Base-by-base conservation (phyloP, 1,140 invertebrate genomes). In the Drosophila yakuba region DNA sequence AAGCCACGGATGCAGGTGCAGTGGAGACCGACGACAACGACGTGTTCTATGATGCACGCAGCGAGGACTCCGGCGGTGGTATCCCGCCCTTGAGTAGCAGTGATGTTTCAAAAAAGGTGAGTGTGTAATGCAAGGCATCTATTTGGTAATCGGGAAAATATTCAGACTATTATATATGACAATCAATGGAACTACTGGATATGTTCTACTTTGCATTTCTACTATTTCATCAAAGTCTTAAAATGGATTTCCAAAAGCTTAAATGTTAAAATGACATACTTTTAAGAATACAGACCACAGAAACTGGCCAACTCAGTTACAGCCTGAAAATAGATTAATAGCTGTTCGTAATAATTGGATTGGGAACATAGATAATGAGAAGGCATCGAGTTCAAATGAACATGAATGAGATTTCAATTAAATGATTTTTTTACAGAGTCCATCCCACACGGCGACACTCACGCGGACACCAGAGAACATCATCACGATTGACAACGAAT, bases 11-110 rank as follows among this genome's bases (percentile, higher is more conserved):
- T 14, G 4, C 20, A 28, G 62, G 60, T 55, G 58, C 55, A 43
- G 20, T 52, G 25, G 73, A 83, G 60, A 58, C 41, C 48, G 85
- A 90, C 3, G 90, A 92, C 28, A 85, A 89, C 48, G 91, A 92
- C 60, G 91, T 92, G 6, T 92, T 92, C 60, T 92, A 92, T 41
- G 91, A 92, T 79, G 91, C 90, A 43, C 81, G 79, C 44, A 91
- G 90, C 56, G 91, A 91, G 58, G 85, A 91, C 20, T 92, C 90
- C 2, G 67, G 41, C 0, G 71, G 62, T 25, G 72, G 56, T 8
- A 10, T 47, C 23, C 14, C 57, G 15, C 48, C 62, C 17, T 11
- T 28, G 12, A 59, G 58, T 32, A 28, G 10, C 3, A 15, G 2
- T n/a, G 20, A 25, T 12, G n/a, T 44, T n/a, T 28, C 2, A 0